Evolutionary conservation across 2,113 vertebrate species (phyloP), one percentile per base, ranked within the genome.

Genomic region (Rhegmatorhina hoffmannsi): DNA sequence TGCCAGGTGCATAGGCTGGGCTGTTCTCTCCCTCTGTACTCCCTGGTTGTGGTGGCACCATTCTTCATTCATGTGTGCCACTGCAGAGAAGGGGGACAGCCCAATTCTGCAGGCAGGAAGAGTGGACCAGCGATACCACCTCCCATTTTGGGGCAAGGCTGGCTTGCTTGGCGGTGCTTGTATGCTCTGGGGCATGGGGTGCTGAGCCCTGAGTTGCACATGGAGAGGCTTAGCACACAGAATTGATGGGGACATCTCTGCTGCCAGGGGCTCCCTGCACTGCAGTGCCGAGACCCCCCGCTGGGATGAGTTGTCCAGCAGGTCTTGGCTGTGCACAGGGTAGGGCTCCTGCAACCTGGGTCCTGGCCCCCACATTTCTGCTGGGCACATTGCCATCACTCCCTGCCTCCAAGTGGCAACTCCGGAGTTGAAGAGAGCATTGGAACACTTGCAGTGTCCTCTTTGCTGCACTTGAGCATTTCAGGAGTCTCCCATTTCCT

Each of bases 171-270:
- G 18, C 47, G 46, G 76, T 6, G 11, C 20, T 74, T 28, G 9
- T 81, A 9, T 31, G 15, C 76, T 38, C 55, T 4, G 0, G 7
- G n/a, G 26, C 4, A 3, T 1, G 8, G n/a, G 24, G 14, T 43
- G 58, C 69, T 66, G 52, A 70, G 55, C 9, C 34, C 6, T 0
- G 4, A 38, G 19, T 34, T 5, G 4, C 9, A 0, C 1, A 0
- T 29, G 25, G 52, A 53, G 36, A 18, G 23, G 17, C 25, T 73
- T 59, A 64, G 50, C 49, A 56, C 33, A 7, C 13, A 11, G 17
- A 17, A 44, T 6, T 1, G 1, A 13, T 17, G 25, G 73, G 26
- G 16, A 49, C 11, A 8, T 66, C 24, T 20, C 31, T 86, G 33
- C 52, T 38, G 8, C 18, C 12, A 56, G 26, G 20, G 28, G 56